Evolutionary conservation across 2,888 invertebrate genomes (phyloP).

Genomic region (Plebejus argus): DNA sequence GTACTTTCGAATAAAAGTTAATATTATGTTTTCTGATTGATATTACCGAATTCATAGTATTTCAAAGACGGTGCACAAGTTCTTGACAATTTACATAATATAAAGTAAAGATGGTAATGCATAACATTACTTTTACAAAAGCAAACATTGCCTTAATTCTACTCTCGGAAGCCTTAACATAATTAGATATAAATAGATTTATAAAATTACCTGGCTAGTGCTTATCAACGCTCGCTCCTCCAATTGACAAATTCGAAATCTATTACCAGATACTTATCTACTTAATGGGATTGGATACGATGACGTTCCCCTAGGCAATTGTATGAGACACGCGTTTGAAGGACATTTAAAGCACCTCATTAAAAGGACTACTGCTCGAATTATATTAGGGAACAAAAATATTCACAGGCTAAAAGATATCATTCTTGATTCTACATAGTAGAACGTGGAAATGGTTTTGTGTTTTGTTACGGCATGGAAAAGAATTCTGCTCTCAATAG

Average conservation of each 20-base stretch:
- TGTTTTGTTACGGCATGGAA: not conserved
- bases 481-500: not conserved
- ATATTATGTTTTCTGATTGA: not conserved
- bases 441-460: not conserved
- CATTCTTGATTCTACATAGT: not conserved
- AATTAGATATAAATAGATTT: constrained; percentile 17
- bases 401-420: constrained; percentile 13
- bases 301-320: constrained; percentile 6
- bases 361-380: constrained; percentile 2
- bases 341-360: constrained; percentile 21
- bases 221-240: constrained; percentile 14
- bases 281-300: constrained; percentile 20
- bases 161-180: constrained; percentile 3
- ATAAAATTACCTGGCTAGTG: constrained; percentile 1
- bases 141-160: not conserved
- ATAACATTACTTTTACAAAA: not conserved
- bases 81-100: too few species aligned
- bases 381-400: not conserved
- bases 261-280: constrained; percentile 28
- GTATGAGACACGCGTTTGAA: constrained; percentile 13
- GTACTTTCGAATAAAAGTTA: too few species aligned
- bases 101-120: too few species aligned
- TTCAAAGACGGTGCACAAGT: too few species aligned
- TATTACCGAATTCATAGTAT: not conserved
- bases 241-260: constrained; percentile 26